Conservation (phyloP, 2,113 vertebrate species). For the Ranitomeya imitator region DNA sequence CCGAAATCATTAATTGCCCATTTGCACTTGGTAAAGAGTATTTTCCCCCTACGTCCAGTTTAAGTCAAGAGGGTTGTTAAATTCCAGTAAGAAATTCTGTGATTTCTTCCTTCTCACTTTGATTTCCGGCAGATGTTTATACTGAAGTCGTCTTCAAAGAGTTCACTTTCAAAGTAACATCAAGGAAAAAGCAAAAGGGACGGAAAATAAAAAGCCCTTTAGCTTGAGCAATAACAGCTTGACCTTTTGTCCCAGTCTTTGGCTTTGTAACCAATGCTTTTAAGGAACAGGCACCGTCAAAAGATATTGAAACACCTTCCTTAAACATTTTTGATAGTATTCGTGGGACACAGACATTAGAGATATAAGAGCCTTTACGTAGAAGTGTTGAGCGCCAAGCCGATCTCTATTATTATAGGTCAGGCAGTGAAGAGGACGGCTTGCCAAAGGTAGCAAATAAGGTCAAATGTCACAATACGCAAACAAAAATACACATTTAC, state of each 20-base stretch:
- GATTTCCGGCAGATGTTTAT: conserved; percentile 42
- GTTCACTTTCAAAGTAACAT: neutral
- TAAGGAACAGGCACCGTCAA: neutral
- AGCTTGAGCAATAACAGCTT: conserved; percentile 27
- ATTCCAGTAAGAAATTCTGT: neutral
- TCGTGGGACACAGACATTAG: neutral
- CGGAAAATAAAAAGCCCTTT: conserved; percentile 21
- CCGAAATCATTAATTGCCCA: neutral
- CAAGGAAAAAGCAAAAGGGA: conserved; percentile 23
- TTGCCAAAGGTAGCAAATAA: neutral
- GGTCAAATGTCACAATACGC: neutral
- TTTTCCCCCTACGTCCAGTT: neutral
- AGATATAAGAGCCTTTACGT: neutral
- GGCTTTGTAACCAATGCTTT: neutral
- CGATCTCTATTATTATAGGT: neutral
- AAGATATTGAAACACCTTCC: neutral
- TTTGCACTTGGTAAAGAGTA: neutral
- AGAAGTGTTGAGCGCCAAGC: neutral
- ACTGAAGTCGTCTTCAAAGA: conserved; percentile 28
- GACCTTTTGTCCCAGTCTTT: conserved; percentile 30
- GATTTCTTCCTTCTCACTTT: conserved; percentile 14
- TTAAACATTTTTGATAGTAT: conserved; percentile 30
- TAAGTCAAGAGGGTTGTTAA: conserved; percentile 4
- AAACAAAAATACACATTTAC: neutral
- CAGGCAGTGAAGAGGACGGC: neutral